These are phyloP conservation scores for Alectura lathami DNA, from an alignment of 2,113 vertebrate genomes.

Conservation along the genomic window DNA sequence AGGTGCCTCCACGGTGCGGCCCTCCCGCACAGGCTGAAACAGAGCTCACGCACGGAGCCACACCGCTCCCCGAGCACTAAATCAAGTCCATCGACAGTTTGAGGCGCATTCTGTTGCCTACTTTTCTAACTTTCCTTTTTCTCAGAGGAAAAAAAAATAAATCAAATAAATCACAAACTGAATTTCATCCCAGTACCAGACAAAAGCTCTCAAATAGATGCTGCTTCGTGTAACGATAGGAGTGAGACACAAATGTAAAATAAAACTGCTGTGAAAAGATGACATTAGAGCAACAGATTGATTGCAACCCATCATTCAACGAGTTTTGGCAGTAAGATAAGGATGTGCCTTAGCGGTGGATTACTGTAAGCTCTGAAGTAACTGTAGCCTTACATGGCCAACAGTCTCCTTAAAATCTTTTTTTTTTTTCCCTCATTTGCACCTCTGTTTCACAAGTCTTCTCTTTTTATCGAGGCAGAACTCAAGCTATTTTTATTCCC, in stretches of 20 bases:
- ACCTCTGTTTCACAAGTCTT: neutral
- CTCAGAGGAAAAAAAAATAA: neutral
- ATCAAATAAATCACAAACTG: neutral
- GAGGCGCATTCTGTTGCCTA: neutral
- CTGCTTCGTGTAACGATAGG: neutral
- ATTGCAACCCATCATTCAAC: neutral
- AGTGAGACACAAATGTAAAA: neutral
- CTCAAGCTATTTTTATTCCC: neutral
- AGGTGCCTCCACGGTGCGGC: rapidly evolving
- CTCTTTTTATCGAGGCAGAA: neutral
- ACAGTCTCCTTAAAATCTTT: neutral
- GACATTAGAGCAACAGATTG: neutral
- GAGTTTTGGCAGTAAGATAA: neutral
- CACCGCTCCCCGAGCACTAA: neutral
- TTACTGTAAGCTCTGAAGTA: neutral
- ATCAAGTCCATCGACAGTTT: neutral
- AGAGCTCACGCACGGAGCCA: rapidly evolving
- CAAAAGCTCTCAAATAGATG: neutral
- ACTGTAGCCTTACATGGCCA: rapidly evolving
- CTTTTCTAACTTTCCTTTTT: neutral
- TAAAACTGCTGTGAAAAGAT: neutral
- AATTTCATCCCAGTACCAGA: neutral
- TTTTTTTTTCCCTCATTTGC: neutral
- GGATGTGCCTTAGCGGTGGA: neutral
- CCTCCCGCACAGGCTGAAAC: neutral